A percentile compares a stretch with the other conserved stretches of the same genome.
These are phyloP conservation scores for Hydroisotoma schaefferi DNA, from an alignment of 2,888 invertebrate species.

Conservation along the genomic window DNA sequence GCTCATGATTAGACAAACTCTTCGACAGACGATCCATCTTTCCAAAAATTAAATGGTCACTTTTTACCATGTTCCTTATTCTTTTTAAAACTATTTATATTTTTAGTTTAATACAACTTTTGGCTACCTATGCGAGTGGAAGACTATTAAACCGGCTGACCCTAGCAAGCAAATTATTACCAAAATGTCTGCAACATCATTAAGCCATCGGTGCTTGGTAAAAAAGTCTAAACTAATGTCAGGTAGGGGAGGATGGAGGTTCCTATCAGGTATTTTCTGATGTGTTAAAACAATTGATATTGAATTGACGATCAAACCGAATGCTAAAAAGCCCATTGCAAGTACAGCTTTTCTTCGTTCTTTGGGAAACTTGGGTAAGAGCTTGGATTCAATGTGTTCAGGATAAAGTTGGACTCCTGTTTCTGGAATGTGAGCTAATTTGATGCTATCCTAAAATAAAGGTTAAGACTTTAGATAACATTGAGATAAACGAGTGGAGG, in stretches of 20 bases:
- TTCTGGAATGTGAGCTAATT: constrained; percentile 13
- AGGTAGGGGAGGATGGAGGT: constrained; percentile 52
- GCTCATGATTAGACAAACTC: constrained; percentile 52
- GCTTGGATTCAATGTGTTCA: constrained; percentile 10
- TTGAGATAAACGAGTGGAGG: no score
- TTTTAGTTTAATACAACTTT: not conserved
- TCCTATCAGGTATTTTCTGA: constrained; percentile 53
- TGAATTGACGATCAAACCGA: constrained; percentile 39
- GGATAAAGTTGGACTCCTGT: constrained; percentile 32
- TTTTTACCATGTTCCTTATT: not conserved
- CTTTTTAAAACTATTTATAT: not conserved
- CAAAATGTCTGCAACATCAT: constrained; percentile 53
- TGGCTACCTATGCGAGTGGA: constrained; percentile 52
- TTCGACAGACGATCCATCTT: constrained; percentile 52
- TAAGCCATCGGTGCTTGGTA: constrained; percentile 52
- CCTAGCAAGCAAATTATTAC: constrained; percentile 52
- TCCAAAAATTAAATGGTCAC: not conserved
- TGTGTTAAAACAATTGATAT: constrained; percentile 53
- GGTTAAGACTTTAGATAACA: no score
- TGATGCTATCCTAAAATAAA: constrained; percentile 12
- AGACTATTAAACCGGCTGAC: constrained; percentile 51
- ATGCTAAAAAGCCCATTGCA: constrained; percentile 43
- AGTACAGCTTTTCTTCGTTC: constrained; percentile 50
- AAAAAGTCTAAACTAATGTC: constrained; percentile 54
- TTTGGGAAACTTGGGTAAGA: constrained; percentile 47